A percentile compares a stretch with the other conserved stretches of the same genome.
These are phyloP conservation scores for Odontesthes bonariensis DNA, from an alignment of 2,113 vertebrate genomes.

Conservation along the genomic window DNA sequence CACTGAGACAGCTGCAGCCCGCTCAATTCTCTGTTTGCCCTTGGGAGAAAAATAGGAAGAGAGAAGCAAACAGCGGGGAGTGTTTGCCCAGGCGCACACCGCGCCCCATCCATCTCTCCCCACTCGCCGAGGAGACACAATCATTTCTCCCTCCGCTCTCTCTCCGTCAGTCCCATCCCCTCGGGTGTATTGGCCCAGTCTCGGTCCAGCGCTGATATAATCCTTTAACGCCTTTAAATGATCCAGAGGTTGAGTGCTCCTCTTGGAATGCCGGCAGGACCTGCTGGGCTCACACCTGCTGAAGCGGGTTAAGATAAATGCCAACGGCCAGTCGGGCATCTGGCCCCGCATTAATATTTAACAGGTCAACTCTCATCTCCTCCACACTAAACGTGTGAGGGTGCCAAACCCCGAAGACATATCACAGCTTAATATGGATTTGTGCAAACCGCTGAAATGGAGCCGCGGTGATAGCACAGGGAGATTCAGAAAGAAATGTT, in stretches of 20 bases:
- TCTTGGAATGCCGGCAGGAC: conserved; percentile 61
- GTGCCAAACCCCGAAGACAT: conserved; percentile 76
- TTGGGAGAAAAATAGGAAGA: conserved; percentile 72
- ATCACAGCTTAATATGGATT: conserved; percentile 76
- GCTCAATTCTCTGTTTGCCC: conserved; percentile 69
- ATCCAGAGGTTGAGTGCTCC: conserved; percentile 76
- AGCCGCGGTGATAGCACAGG: conserved; percentile 47
- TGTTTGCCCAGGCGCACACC: conserved; percentile 69
- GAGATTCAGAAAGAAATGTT: conserved; percentile 54
- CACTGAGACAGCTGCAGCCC: conserved; percentile 64
- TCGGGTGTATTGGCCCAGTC: conserved; percentile 68
- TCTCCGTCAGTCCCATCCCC: conserved; percentile 36
- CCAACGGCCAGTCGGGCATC: conserved; percentile 74
- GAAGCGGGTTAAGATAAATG: conserved; percentile 80
- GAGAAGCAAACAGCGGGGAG: conserved; percentile 74
- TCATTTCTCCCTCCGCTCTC: conserved; percentile 51
- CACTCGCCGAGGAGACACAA: conserved; percentile 44
- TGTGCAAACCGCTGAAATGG: conserved; percentile 68
- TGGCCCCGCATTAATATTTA: conserved; percentile 82
- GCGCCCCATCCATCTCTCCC: conserved; percentile 64
- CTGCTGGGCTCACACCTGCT: conserved; percentile 71
- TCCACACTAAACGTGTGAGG: conserved; percentile 61
- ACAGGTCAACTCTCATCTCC: conserved; percentile 78
- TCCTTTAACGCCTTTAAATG: conserved; percentile 76
- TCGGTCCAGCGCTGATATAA: conserved; percentile 76